Percentiles rank a stretch among this genome's conserved stretches.
Conservation (phyloP, 2,888 invertebrate genomes). For the Apotomis capreana region DNA sequence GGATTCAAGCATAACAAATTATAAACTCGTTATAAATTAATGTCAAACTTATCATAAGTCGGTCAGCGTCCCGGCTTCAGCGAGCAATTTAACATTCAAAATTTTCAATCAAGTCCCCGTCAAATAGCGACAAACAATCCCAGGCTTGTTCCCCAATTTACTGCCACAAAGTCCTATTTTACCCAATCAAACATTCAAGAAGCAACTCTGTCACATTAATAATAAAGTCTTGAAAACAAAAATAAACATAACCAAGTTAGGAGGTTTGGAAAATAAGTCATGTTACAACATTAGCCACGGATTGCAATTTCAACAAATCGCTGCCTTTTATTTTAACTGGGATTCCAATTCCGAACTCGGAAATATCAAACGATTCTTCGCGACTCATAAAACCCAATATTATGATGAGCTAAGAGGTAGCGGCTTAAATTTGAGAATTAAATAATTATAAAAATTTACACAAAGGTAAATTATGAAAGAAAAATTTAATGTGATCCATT, state of each 20-base stretch:
- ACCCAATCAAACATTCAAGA: background rate
- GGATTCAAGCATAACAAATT: background rate
- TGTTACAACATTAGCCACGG: constrained; percentile 26
- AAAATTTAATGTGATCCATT: too few species aligned
- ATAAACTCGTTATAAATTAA: background rate
- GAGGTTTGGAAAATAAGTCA: background rate
- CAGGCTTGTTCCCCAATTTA: background rate
- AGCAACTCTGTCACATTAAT: background rate
- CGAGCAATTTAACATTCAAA: constrained; percentile 6
- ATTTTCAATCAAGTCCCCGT: constrained; percentile 19
- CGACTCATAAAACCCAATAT: constrained; percentile 34
- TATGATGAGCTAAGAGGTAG: constrained; percentile 21
- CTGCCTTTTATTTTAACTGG: constrained; percentile 31
- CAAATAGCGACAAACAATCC: constrained; percentile 20
- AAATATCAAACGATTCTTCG: constrained; percentile 35
- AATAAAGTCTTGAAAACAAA: background rate
- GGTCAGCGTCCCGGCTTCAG: background rate
- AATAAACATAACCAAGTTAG: background rate
- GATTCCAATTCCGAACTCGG: constrained; percentile 35
- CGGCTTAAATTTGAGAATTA: background rate
- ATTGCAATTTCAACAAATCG: constrained; percentile 31
- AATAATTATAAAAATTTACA: too few species aligned
- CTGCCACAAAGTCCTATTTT: background rate
- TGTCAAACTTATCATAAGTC: constrained; percentile 4
- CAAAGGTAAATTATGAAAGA: too few species aligned